Evolutionary conservation across 2,888 invertebrate species (phyloP), one percentile per base, ranked within the genome.

Genomic region (Acanthococcus lagerstroemiae): DNA sequence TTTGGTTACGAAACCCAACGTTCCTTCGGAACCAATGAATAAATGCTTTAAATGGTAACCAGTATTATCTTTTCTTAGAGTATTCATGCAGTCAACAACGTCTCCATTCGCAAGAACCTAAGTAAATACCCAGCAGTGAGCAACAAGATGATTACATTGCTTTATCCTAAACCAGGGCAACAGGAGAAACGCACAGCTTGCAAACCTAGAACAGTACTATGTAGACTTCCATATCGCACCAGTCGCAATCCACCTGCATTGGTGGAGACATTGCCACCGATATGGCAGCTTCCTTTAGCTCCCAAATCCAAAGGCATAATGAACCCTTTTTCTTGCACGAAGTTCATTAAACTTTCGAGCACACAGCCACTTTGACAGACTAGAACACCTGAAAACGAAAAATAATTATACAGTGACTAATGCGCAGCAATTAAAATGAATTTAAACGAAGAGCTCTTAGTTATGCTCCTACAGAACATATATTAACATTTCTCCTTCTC

Each of bases 21-120:
- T 94, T 24, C 99, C 99, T 79, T 99, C 99, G 0, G 95, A 93
- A 15, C 99, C 99, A 72, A 97, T 91, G 75, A 99, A 96, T 68
- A 97, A 77, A 77, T 99, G 95, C 74, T 95, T 95, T 72, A 97
- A 78, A 75, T 97, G 95, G 75, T 94, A 95, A 0, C 97, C 97
- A 0, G 97, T 96, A 76, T 99, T 99, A 76, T 99, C 96, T 76
- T 99, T 99, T 74, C 55, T 88, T 72, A 96, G 80, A 0, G 86
- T 81, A 67, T 85, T 88, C 75, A 97, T 81, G 68, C 90, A 86
- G 75, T 96, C 87, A 27, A 99, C 76, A 0, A 97, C 77, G 61
- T 87, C 83, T 0, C 95, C 95, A 74, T 89, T 84, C 0, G 94
- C 90, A 76, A 86, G 82, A 7, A 91, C 90, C 89, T 89, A 69